phyloP scores from a whole-genome alignment of 2,888 invertebrate genomes.

The Perizoma flavofasciatum region DNA sequence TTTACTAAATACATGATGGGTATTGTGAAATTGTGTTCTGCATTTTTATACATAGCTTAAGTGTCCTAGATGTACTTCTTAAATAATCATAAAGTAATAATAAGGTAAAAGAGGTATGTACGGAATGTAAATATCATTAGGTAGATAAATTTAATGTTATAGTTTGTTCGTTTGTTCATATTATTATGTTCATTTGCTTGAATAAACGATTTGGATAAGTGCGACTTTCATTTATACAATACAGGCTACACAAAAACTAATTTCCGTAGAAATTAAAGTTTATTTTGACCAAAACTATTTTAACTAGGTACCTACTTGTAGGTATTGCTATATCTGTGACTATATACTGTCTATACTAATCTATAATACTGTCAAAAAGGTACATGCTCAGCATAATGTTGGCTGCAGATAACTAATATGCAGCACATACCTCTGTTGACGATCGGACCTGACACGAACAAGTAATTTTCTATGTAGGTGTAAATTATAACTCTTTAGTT shows the following conservation, averaged over 20 bases:
- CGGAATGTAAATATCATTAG: constrained; percentile 83
- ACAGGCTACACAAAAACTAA: neutral
- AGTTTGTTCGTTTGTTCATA: constrained; percentile 67
- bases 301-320: no score
- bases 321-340: no score
- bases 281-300: no score
- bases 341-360: no score
- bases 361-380: no score
- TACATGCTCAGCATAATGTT: no score
- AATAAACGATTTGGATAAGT: constrained; percentile 83
- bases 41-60: constrained; percentile 72
- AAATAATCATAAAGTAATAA: constrained; percentile 58
- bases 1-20: constrained; percentile 46
- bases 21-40: constrained; percentile 59
- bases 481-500: no score
- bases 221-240: constrained; percentile 56
- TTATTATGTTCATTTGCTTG: constrained; percentile 84
- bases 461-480: no score
- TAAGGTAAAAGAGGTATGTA: constrained; percentile 77
- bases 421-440: no score
- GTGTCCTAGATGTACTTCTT: constrained; percentile 71
- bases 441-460: no score
- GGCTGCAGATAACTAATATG: no score
- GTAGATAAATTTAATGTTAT: constrained; percentile 84
- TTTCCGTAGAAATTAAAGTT: no score